Percentiles rank a stretch among this genome's conserved stretches.
phyloP scores from a whole-genome alignment of 2,113 vertebrate species.

The Cynoglossus semilaevis region DNA sequence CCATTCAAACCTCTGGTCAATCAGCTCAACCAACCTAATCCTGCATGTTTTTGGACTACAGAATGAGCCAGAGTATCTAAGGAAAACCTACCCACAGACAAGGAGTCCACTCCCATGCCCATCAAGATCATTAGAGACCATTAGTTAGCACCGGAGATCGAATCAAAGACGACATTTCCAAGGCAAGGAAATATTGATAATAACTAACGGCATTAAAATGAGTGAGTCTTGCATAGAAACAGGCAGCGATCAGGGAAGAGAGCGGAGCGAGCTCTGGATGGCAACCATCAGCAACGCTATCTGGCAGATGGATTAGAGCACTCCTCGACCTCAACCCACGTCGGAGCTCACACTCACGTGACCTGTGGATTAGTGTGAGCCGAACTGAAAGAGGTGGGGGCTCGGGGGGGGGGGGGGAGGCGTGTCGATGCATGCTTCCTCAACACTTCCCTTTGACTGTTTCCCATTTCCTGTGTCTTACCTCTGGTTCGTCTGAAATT shows the following conservation, averaged over 20 bases:
- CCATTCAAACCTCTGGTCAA: too few relatives aligned
- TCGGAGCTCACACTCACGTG: conserved; percentile 67
- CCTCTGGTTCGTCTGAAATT: neutral
- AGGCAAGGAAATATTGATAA: too few relatives aligned
- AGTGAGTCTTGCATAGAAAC: conserved; percentile 13
- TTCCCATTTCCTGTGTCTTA: conserved; percentile 50
- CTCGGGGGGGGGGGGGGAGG: too few relatives aligned
- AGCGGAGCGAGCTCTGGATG: conserved; percentile 25
- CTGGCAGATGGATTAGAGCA: conserved; percentile 64
- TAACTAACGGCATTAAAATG: too few relatives aligned
- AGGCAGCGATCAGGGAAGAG: conserved; percentile 34
- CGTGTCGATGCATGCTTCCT: conserved; percentile 62
- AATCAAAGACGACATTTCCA: too few relatives aligned
- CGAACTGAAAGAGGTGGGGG: conserved; percentile 63
- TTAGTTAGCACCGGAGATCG: too few relatives aligned
- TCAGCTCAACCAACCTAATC: too few relatives aligned
- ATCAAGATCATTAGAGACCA: too few relatives aligned
- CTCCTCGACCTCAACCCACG: conserved; percentile 42
- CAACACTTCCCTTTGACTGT: conserved; percentile 57
- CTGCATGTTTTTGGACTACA: too few relatives aligned
- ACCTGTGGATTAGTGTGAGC: conserved; percentile 66
- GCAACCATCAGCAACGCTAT: conserved; percentile 60
- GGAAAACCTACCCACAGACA: too few relatives aligned
- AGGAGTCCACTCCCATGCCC: too few relatives aligned
- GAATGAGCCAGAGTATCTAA: too few relatives aligned